Percentiles rank a stretch among this genome's conserved stretches.
These are phyloP conservation scores for Tyria jacobaeae DNA, from an alignment of 2,888 invertebrate species.

Conservation along the genomic window DNA sequence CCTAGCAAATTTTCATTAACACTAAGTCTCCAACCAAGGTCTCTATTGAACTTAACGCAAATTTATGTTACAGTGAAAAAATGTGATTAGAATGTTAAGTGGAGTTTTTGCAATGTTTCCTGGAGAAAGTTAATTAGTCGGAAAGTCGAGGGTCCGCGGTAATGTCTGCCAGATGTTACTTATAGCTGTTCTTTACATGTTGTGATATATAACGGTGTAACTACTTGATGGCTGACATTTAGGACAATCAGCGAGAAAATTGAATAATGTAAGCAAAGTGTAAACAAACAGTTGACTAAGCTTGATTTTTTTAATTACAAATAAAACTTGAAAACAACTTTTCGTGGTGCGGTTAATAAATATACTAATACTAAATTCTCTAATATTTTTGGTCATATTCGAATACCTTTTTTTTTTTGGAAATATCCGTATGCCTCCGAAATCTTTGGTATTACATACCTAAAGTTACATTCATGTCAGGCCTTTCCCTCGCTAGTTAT, in stretches of 20 bases:
- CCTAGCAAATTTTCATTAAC: slow-evolving; percentile 18
- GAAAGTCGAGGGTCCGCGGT: slow-evolving; percentile 48
- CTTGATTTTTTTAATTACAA: too few relatives aligned
- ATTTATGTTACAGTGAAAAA: slow-evolving; percentile 49
- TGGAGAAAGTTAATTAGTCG: slow-evolving; percentile 60
- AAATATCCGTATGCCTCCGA: too few relatives aligned
- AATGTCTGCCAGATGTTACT: slow-evolving; percentile 52
- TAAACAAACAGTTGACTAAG: too few relatives aligned
- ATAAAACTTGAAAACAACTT: too few relatives aligned
- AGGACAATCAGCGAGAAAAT: slow-evolving; percentile 11
- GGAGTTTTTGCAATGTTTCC: slow-evolving; percentile 51
- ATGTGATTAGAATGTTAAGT: slow-evolving; percentile 54
- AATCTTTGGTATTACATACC: too few relatives aligned
- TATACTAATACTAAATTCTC: too few relatives aligned
- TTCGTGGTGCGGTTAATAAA: too few relatives aligned
- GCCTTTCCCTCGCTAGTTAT: too few relatives aligned
- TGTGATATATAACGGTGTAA: slow-evolving; percentile 36
- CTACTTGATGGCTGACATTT: slow-evolving; percentile 22
- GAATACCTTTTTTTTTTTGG: too few relatives aligned
- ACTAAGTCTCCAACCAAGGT: slow-evolving; percentile 15
- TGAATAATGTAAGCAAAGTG: not conserved
- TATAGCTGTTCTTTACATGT: slow-evolving; percentile 41
- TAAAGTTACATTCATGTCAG: too few relatives aligned
- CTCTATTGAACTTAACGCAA: slow-evolving; percentile 42
- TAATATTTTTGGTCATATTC: too few relatives aligned